These are phyloP conservation scores for Cariama cristata DNA, from an alignment of 2,113 vertebrate genomes.

Conservation along the genomic window DNA sequence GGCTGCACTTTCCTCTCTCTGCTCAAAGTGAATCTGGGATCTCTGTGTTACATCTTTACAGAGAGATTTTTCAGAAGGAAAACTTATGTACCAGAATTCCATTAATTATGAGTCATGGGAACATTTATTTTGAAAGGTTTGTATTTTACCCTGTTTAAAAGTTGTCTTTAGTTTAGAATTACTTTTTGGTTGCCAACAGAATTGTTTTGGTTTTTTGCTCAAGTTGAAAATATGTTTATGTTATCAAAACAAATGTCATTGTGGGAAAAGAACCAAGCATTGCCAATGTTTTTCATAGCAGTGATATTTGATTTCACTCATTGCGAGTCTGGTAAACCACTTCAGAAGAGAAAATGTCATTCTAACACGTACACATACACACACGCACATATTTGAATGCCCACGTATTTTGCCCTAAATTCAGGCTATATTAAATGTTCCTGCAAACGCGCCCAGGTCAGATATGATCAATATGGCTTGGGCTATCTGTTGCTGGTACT, in stretches of 20 bases:
- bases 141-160: not conserved
- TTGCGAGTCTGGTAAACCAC: not conserved
- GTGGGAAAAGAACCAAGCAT: not conserved
- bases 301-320: not conserved
- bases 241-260: slow-evolving; percentile 13
- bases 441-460: not conserved
- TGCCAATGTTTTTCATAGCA: not conserved
- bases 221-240: slow-evolving; percentile 4
- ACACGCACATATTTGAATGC: not conserved
- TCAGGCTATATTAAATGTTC: not conserved
- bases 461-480: not conserved
- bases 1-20: not conserved
- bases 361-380: not conserved
- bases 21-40: not conserved
- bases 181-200: not conserved
- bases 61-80: not conserved
- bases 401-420: not conserved
- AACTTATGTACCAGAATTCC: not conserved
- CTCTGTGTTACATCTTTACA: not conserved
- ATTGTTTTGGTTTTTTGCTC: not conserved
- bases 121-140: not conserved
- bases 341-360: not conserved
- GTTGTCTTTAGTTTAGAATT: not conserved
- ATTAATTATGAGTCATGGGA: not conserved
- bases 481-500: not conserved